Evolutionary conservation across 2,113 vertebrate species (phyloP), one percentile per base, ranked within the genome.

Genomic region (Tiliqua scincoides): DNA sequence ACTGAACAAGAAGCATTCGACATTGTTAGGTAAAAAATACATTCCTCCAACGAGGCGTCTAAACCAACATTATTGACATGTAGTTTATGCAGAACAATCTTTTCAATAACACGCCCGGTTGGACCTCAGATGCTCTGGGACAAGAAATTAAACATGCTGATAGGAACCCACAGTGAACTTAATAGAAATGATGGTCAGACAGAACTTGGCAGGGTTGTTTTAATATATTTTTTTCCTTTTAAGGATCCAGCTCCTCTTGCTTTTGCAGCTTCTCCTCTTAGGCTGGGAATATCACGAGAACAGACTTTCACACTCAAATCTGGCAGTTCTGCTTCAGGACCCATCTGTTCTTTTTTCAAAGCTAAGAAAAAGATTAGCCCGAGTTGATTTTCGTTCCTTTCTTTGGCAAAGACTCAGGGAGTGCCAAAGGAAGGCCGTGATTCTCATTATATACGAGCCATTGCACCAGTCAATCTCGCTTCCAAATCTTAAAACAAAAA

Each of bases 281-380:
- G 14, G 35, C 27, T 12, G 27, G 52, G 35, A n/a, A 14, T 8
- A 57, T n/a, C 9, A 37, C 57, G 57, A 30, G 86, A 73, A 84
- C 76, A 84, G 68, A 73, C 30, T 80, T 88, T 74, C 76, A 75
- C 52, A 57, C 59, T 75, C 54, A 59, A 43, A 61, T 32, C 80
- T 88, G 82, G 87, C 87, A 74, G 59, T 85, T 77, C 68, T 86
- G 85, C 68, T 86, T 80, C 23, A 52, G 70, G 63, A 43, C 0
- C 67, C 1, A 35, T 59, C 23, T 92, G 14, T 40, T 17, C 4
- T 88, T 23, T 12, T 27, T 85, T 85, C 23, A 30, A 0, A n/a
- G 48, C 82, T 68, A 83, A 68, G 68, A 74, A 54, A 79, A 84
- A 90, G 82, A 23, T 61, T 82, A 68, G 20, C 27, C 57, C 32